Evolutionary conservation across 2,888 invertebrate genomes (phyloP).

Genomic region (Dryococelus australis): DNA sequence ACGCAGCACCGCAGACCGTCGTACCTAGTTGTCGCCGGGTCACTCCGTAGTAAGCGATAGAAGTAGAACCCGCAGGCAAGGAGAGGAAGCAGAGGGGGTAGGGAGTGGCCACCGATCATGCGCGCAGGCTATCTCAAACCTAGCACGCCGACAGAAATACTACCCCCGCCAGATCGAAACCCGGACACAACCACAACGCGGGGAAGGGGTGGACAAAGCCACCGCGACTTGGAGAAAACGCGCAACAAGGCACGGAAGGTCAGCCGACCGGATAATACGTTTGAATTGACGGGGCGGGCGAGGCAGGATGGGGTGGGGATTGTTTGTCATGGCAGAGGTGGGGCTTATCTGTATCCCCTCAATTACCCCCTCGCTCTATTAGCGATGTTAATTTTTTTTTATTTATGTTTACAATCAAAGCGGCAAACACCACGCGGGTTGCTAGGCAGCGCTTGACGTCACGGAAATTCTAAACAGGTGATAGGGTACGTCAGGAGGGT

Average conservation of each 20-base stretch:
- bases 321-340: not conserved
- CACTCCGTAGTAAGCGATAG: not conserved
- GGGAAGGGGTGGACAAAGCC: not conserved
- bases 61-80: not conserved
- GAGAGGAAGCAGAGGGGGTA: not conserved
- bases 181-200: not conserved
- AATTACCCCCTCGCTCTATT: not conserved
- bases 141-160: slow-evolving; percentile 1
- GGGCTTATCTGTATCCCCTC: not conserved
- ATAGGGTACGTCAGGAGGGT: not conserved
- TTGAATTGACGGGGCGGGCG: not conserved
- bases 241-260: not conserved
- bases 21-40: not conserved
- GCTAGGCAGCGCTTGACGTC: not conserved
- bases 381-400: not conserved
- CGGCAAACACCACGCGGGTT: not conserved
- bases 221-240: not conserved
- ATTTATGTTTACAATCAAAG: slow-evolving; percentile 7
- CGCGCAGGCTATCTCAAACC: not conserved
- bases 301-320: not conserved
- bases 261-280: not conserved
- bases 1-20: not conserved
- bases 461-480: not conserved
- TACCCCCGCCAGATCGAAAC: not conserved
- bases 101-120: not conserved